These are phyloP conservation scores for Drosophila nr. fundita DNA, from an alignment of 2,888 invertebrate genomes.

Conservation along the genomic window DNA sequence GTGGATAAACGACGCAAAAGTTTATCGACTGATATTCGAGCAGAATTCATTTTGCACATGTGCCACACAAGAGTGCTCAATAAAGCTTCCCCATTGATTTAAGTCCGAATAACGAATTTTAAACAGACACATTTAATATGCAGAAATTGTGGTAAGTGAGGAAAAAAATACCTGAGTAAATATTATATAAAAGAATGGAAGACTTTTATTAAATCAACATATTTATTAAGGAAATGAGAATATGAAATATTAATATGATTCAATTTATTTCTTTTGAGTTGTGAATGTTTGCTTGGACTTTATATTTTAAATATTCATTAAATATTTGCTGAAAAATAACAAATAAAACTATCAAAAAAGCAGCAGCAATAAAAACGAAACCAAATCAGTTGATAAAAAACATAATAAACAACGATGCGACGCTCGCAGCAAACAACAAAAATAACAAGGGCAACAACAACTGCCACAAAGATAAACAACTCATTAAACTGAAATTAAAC, in stretches of 20 bases:
- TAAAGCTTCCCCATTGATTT: conserved; percentile 1
- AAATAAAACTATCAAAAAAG: conserved; percentile 23
- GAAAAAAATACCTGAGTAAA: background rate
- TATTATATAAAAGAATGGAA: background rate
- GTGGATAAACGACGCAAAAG: conserved; percentile 29
- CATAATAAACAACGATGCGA: conserved; percentile 25
- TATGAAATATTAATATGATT: background rate
- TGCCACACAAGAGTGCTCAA: conserved; percentile 16
- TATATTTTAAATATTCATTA: background rate
- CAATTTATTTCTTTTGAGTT: background rate
- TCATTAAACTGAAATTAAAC: conserved; percentile 77
- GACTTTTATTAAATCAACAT: background rate
- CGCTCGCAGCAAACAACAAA: conserved; percentile 38
- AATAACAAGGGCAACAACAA: conserved; percentile 7
- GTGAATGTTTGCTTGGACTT: background rate
- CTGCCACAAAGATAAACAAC: conserved; percentile 50
- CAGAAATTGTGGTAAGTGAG: background rate
- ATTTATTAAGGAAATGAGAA: background rate
- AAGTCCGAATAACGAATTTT: background rate
- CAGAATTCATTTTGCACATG: conserved; percentile 3
- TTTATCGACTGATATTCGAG: conserved; percentile 44
- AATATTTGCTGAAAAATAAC: conserved; percentile 7
- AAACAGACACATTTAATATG: too few species aligned
- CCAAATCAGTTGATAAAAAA: conserved; percentile 46
- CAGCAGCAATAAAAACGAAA: conserved; percentile 22